Base-by-base conservation (phyloP, 37 sponge, comb jelly and placozoan species). In the Mnemiopsis leidyi region DNA sequence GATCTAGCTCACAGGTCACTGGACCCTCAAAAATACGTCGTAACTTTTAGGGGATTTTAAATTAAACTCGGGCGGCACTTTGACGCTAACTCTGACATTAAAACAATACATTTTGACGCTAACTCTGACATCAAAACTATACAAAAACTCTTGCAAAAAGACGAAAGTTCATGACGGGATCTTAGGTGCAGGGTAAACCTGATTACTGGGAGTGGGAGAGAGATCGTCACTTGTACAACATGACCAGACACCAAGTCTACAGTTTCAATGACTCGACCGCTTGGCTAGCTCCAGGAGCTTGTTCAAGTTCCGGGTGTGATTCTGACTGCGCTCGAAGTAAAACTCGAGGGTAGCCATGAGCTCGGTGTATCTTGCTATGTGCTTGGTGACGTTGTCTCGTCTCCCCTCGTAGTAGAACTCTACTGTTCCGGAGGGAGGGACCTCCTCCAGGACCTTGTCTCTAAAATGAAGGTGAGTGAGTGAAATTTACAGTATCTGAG, bases 401-500 rank as follows among this genome's bases (percentile, higher is more conserved):
- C 90, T 1, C 25, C 90, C 90, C 25, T 85, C 90, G 61, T 85
- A 85, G 29, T 85, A 85, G 29, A 36, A 85, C 26, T 85, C 90
- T 61, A 85, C 90, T 40, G 90, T 40, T 7, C 90, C 90, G 21
- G 90, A 85, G 40, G 90, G 90, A 0, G 90, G 90, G 5, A 85
- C 61, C 25, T 85, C 90, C 23, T 85, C 90, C 48, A 85, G 24
- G 13, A 33, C 0, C 61, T 32, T 23, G 48, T 28, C 48, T 25
- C 90, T 85, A 28, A 29, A 28, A 23, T 0, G 24, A 3, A 0
- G 3, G 90, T 85, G 90, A 36, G 82, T 79, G 82, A 79, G 82
- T 31, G 82, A 7, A 38, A n/a, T n/a, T n/a, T n/a, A n/a, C 18
- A 67, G 68, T 67, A n/a, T n/a, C n/a, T n/a, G n/a, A n/a, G n/a